Base-by-base conservation (phyloP, 2,888 invertebrate species). In the Tetranychus truncatus region DNA sequence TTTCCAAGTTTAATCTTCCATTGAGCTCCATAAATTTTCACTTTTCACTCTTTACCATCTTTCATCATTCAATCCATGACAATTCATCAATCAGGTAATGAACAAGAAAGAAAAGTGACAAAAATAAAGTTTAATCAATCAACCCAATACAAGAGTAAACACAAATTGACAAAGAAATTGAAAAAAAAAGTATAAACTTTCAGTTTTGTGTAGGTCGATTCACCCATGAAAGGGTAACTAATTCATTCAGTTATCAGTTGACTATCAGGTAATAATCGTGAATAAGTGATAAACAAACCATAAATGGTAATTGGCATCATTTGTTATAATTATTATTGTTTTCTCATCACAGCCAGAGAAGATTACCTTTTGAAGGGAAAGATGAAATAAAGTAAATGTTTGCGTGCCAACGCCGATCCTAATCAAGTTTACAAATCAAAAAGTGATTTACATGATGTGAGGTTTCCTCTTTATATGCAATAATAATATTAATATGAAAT, bases 11-110 rank as follows among this genome's bases (percentile, higher is more conserved):
- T 15, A 55, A 15, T 15, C 55, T 15, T 55, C 11, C 9, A 55
- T 55, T 55, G 55, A 55, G 55, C 55, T 55, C 55, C 55, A 55
- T 55, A 55, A 55, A 55, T 55, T 55, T 55, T 55, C 55, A 55
- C 55, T 55, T 55, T 55, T 15, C 9, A 55, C 55, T 15, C 15
- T 15, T 5, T 5, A 55, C 55, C 55, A 9, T 55, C 55, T 15
- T 55, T 55, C 55, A 9, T 55, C 55, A 55, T 55, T 55, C 15
- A 15, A 8, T 7, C 55, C 9, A 9, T 55, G 9, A 55, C 11
- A 55, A 15, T 55, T 15, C 9, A 9, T 55, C 11, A 55, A 55
- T 15, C 55, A 55, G 55, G 15, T 55, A 7, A 55, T 5, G 11
- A 15, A 9, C 9, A 24, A 55, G 2, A 15, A 55, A 46, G 8